phyloP scores from a whole-genome alignment of 2,797 vertebrate genomes.

The Streptopelia turtur region DNA sequence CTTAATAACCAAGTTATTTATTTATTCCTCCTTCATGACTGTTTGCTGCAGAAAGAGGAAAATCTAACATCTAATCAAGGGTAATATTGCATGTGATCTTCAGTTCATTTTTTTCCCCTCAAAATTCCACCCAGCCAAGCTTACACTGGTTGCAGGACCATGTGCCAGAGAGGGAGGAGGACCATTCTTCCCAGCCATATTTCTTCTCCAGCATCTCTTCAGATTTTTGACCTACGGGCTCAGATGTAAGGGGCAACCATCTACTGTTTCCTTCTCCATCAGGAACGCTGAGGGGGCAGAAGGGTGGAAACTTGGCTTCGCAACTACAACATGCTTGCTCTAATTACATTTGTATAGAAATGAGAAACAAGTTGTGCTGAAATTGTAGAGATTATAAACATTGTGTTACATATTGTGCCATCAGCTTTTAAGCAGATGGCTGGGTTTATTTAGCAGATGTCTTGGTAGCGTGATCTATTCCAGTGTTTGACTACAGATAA shows the following conservation, averaged over 20 bases:
- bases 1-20: neutral
- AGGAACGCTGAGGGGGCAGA: neutral
- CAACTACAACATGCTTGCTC: neutral
- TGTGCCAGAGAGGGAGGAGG: neutral
- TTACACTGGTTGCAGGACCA: neutral
- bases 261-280: neutral
- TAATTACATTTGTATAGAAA: neutral
- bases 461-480: neutral
- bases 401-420: neutral
- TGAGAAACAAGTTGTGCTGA: neutral
- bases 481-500: constrained; percentile 27
- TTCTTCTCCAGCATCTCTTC: neutral
- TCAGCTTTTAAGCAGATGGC: constrained; percentile 42
- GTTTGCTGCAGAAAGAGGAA: neutral
- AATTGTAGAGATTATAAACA: neutral
- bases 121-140: neutral
- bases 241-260: rapidly evolving
- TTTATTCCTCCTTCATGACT: neutral
- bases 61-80: neutral
- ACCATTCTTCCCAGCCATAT: neutral
- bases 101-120: neutral
- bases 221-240: neutral
- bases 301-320: neutral
- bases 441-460: constrained; percentile 19
- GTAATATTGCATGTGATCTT: neutral